Conservation (phyloP, 2,797 vertebrate species). For the Cephalopachus bancanus region DNA sequence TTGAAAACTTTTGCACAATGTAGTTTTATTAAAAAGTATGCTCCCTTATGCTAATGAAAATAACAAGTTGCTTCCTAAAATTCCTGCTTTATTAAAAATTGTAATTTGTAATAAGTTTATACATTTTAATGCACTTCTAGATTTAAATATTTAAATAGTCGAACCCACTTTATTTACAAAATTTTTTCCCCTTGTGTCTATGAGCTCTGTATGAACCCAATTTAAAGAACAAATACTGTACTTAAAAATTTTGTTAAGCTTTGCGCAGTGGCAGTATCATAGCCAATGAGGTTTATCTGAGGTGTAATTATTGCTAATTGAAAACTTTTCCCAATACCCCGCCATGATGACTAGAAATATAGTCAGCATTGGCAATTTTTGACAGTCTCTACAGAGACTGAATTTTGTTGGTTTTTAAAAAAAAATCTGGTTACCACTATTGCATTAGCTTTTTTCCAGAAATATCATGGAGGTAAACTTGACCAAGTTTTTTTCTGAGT, state of each 20-base stretch:
- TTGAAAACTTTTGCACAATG: not conserved
- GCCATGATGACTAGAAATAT: no score
- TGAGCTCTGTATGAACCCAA: no score
- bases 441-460: not conserved
- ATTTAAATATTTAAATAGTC: conserved; percentile 22
- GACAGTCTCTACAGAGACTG: no score
- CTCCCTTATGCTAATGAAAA: conserved; percentile 1
- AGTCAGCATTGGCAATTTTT: no score
- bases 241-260: not conserved
- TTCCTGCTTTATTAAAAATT: not conserved
- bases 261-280: no score
- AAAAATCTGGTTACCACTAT: not conserved
- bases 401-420: no score
- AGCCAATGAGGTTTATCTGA: no score
- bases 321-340: no score
- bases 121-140: not conserved
- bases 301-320: no score
- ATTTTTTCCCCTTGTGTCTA: no score
- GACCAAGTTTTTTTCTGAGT: not conserved
- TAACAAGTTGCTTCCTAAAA: conserved; percentile 6
- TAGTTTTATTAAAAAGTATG: not conserved
- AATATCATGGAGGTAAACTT: not conserved
- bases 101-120: not conserved
- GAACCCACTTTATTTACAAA: not conserved
- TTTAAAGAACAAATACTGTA: not conserved